Conservation (phyloP, 2,113 vertebrate species). For the Ictalurus furcatus region DNA sequence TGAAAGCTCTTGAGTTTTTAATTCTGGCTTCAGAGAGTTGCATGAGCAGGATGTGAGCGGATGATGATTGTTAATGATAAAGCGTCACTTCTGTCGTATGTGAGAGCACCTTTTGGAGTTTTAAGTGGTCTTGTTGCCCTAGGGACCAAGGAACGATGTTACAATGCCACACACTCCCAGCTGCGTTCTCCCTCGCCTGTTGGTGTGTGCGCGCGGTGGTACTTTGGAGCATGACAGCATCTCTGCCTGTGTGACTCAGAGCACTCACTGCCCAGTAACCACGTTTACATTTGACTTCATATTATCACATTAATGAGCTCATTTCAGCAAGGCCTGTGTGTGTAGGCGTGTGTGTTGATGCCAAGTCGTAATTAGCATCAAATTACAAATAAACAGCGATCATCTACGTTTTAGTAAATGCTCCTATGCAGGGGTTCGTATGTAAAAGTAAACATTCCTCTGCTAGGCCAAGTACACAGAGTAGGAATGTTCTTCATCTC, state of each 20-base stretch:
- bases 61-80: not conserved
- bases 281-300: constrained; percentile 11
- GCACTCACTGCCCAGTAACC: constrained; percentile 33
- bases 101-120: not conserved
- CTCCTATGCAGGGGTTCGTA: not conserved
- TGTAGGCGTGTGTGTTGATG: not conserved
- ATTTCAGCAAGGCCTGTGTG: not conserved
- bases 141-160: not conserved
- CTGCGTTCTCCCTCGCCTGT: not conserved
- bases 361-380: not conserved
- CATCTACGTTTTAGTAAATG: constrained; percentile 5
- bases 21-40: not conserved
- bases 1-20: not conserved
- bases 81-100: not conserved
- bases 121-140: not conserved
- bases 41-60: not conserved
- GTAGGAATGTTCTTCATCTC: constrained; percentile 21
- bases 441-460: constrained; percentile 4
- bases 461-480: constrained; percentile 7
- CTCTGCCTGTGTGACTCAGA: constrained; percentile 43
- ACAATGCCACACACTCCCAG: not conserved
- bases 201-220: not conserved
- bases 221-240: constrained; percentile 38
- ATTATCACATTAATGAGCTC: not conserved
- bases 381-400: constrained; percentile 4